Conservation (phyloP, 2,113 vertebrate genomes). For the Myotis brandtii region DNA sequence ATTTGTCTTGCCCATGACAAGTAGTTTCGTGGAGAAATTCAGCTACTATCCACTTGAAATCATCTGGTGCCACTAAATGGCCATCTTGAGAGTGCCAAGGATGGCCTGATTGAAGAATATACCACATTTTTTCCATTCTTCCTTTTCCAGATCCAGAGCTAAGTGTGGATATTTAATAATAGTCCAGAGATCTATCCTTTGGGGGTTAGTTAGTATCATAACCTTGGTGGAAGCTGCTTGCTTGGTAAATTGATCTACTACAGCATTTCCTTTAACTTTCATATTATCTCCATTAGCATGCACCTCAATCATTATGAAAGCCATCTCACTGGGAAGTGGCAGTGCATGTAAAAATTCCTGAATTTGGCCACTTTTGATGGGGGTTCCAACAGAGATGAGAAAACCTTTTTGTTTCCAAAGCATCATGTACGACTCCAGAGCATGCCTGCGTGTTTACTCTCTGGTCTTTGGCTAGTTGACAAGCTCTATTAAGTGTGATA, state of each 20-base stretch:
- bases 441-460: neutral
- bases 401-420: neutral
- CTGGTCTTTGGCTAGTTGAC: neutral
- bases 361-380: neutral
- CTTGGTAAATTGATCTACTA: neutral
- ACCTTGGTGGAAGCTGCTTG: neutral
- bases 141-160: neutral
- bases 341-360: conserved; percentile 21
- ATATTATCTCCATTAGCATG: neutral
- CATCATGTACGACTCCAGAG: neutral
- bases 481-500: neutral
- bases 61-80: neutral
- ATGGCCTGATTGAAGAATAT: neutral
- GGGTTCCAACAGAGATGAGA: neutral
- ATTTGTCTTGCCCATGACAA: neutral
- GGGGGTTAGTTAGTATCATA: neutral
- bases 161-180: neutral
- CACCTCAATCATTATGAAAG: neutral
- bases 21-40: neutral
- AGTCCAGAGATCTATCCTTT: neutral
- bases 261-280: neutral
- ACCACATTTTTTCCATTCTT: neutral
- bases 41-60: neutral
- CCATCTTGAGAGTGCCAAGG: neutral
- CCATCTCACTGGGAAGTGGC: neutral